These are phyloP conservation scores for Phalanger gymnotis DNA, from an alignment of 2,797 vertebrate species.

Conservation along the genomic window DNA sequence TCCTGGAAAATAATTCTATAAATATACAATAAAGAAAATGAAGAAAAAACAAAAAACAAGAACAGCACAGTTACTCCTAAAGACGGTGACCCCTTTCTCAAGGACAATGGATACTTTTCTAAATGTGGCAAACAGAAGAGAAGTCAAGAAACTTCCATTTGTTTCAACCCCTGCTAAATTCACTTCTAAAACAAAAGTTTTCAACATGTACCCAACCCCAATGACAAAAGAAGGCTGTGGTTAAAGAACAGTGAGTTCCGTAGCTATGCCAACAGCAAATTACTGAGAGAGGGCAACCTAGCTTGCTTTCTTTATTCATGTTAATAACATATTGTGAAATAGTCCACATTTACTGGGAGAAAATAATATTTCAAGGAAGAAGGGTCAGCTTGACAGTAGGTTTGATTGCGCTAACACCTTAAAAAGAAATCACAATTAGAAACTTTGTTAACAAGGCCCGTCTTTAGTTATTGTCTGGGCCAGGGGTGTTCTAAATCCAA, in stretches of 20 bases:
- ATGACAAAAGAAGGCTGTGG: slow-evolving; percentile 36
- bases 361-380: slow-evolving; percentile 50
- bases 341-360: slow-evolving; percentile 43
- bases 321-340: slow-evolving; percentile 63
- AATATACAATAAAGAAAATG: slow-evolving; percentile 47
- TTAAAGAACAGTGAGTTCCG: slow-evolving; percentile 38
- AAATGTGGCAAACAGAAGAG: not conserved
- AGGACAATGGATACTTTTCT: not conserved
- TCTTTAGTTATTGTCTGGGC: slow-evolving; percentile 23
- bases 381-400: slow-evolving; percentile 66
- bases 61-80: not conserved
- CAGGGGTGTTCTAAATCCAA: slow-evolving; percentile 33
- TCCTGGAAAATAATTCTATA: slow-evolving; percentile 33
- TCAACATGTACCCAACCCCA: slow-evolving; percentile 2
- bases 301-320: slow-evolving; percentile 34
- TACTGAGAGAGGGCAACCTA: slow-evolving; percentile 49
- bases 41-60: slow-evolving; percentile 17
- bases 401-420: slow-evolving; percentile 52
- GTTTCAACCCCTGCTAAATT: slow-evolving; percentile 11
- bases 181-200: slow-evolving; percentile 13
- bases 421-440: slow-evolving; percentile 40
- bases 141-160: not conserved
- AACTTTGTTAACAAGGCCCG: slow-evolving; percentile 25
- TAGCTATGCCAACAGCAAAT: slow-evolving; percentile 73
- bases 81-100: not conserved